phyloP scores from a whole-genome alignment of 2,888 invertebrate species.

The Perizoma affinitatum region DNA sequence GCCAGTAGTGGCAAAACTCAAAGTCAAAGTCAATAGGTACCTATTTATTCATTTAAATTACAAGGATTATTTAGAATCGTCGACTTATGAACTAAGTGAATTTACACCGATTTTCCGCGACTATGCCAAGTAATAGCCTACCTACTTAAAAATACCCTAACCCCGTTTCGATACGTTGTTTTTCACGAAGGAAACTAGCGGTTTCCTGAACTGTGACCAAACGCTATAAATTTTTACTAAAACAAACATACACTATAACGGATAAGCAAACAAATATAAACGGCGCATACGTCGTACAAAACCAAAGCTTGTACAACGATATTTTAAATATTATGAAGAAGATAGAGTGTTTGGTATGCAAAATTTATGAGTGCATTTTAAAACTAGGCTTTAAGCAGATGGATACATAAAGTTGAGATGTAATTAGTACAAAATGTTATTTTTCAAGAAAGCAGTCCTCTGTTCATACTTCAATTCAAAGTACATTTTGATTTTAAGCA shows the following conservation, averaged over 20 bases:
- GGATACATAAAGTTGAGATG: neutral
- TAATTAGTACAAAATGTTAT: too few species aligned
- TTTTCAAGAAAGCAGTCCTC: too few species aligned
- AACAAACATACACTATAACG: constrained; percentile 73
- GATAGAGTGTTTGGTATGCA: constrained; percentile 9
- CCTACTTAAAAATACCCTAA: too few species aligned
- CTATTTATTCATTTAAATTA: too few species aligned
- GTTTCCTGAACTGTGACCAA: constrained; percentile 9
- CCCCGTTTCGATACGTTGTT: neutral
- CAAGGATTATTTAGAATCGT: neutral
- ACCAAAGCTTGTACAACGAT: constrained; percentile 36
- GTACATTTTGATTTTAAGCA: too few species aligned
- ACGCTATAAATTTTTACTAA: constrained; percentile 73
- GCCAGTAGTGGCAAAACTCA: too few species aligned
- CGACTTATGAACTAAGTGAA: too few species aligned
- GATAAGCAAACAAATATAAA: constrained; percentile 62
- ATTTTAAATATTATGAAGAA: constrained; percentile 25
- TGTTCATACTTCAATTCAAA: too few species aligned
- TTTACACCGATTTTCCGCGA: too few species aligned
- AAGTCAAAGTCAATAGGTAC: too few species aligned
- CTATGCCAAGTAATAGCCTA: too few species aligned
- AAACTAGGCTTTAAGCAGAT: constrained; percentile 8
- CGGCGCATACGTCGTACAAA: constrained; percentile 51
- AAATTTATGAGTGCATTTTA: constrained; percentile 16
- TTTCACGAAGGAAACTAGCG: constrained; percentile 8